A percentile compares a stretch with the other conserved stretches of the same genome.
Conservation (phyloP, 1,140 invertebrate genomes). For the Metaphire vulgaris region DNA sequence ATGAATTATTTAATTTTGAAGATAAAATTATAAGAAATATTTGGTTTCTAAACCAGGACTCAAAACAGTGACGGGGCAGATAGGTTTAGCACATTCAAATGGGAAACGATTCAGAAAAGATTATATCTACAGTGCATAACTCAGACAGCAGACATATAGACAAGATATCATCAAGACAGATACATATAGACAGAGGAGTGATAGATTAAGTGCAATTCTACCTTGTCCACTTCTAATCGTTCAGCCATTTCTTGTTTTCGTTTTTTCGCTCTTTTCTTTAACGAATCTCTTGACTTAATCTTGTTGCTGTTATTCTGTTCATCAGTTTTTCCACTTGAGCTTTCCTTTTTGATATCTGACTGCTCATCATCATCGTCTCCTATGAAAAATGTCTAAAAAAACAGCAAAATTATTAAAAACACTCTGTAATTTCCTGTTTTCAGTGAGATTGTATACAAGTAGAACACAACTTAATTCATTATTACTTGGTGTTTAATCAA, state of each 20-base stretch:
- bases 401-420: neutral
- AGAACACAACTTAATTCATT: too few species aligned
- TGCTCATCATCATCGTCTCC: neutral
- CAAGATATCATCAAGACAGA: neutral
- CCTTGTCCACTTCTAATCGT: neutral
- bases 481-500: too few species aligned
- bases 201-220: too few species aligned
- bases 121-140: too few species aligned
- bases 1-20: too few species aligned
- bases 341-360: neutral
- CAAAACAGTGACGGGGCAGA: neutral
- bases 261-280: neutral
- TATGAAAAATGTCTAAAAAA: neutral
- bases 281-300: too few species aligned
- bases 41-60: neutral
- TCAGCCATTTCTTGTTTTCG: neutral
- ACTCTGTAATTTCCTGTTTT: too few species aligned
- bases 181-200: neutral
- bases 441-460: too few species aligned
- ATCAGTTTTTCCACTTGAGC: neutral
- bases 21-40: too few species aligned
- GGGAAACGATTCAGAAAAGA: neutral
- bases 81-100: neutral
- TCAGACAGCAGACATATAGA: too few species aligned
- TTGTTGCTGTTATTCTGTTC: too few species aligned